Evolutionary conservation across 2,113 vertebrate species (phyloP).

Genomic region (Muntiacus muntjak): DNA sequence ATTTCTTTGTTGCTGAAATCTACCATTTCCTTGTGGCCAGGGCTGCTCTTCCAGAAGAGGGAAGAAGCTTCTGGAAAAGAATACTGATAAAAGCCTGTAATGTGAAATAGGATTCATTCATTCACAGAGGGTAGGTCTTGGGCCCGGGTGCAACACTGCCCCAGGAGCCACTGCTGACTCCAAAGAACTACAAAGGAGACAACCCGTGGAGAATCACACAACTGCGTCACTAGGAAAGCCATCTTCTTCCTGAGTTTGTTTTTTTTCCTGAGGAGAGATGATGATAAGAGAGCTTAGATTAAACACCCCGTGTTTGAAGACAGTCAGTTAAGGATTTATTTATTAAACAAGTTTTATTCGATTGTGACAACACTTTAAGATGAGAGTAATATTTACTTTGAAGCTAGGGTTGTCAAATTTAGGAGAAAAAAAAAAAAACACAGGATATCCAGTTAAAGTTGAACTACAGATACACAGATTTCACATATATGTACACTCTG

Average conservation of each 20-base stretch:
- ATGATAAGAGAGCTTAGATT: background rate
- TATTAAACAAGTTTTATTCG: background rate
- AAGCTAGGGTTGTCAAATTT: background rate
- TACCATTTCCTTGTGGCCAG: background rate
- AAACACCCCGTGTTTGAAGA: background rate
- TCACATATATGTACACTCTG: background rate
- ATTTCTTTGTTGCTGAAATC: background rate
- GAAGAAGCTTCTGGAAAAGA: constrained; percentile 14
- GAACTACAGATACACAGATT: background rate
- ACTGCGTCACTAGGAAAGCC: background rate
- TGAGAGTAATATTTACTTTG: background rate
- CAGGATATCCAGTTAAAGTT: background rate
- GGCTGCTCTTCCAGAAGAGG: background rate
- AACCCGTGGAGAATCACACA: background rate
- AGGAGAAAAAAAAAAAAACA: background rate
- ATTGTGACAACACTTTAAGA: background rate
- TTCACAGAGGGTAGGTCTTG: background rate
- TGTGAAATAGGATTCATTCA: background rate
- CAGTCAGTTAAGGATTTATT: background rate
- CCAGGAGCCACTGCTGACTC: background rate
- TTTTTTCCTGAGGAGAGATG: constrained; percentile 18
- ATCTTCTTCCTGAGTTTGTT: background rate
- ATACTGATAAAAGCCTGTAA: background rate
- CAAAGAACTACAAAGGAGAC: background rate
- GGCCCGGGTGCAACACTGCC: background rate